Percentiles rank a stretch among this genome's conserved stretches.
Conservation (phyloP, 2,888 invertebrate species). For the Mesochorus sp. region DNA sequence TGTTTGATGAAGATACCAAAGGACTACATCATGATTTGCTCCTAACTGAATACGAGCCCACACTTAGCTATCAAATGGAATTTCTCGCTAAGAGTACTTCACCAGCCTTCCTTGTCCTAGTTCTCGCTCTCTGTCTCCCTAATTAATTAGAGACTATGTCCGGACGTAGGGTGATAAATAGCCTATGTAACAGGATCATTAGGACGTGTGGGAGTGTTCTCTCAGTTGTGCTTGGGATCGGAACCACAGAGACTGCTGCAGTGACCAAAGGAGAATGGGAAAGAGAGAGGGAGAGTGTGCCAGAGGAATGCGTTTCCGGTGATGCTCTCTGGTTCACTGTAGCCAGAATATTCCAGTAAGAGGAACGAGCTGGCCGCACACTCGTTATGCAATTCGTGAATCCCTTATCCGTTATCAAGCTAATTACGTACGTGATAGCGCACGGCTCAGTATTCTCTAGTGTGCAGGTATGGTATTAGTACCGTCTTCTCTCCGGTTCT, state of each 20-base stretch:
- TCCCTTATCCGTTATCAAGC: constrained; percentile 61
- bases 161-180: constrained; percentile 74
- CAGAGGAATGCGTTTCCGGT: constrained; percentile 34
- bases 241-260: constrained; percentile 65
- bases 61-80: constrained; percentile 48
- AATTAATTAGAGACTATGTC: constrained; percentile 75
- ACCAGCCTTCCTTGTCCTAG: background rate
- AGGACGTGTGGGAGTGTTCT: constrained; percentile 67
- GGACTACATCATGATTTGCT: constrained; percentile 40
- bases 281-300: background rate
- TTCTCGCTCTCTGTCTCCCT: constrained; percentile 59
- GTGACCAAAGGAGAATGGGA: background rate
- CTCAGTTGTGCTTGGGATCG: constrained; percentile 43
- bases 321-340: background rate
- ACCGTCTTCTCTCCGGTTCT: constrained; percentile 1
- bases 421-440: constrained; percentile 63
- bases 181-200: constrained; percentile 74
- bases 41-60: constrained; percentile 28
- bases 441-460: constrained; percentile 33
- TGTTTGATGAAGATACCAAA: background rate
- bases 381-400: constrained; percentile 61
- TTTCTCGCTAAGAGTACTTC: constrained; percentile 41
- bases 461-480: constrained; percentile 27
- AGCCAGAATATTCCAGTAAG: constrained; percentile 36
- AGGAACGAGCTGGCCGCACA: constrained; percentile 48